Evolutionary conservation across 2,113 vertebrate genomes (phyloP).

Genomic region (Lynx canadensis): DNA sequence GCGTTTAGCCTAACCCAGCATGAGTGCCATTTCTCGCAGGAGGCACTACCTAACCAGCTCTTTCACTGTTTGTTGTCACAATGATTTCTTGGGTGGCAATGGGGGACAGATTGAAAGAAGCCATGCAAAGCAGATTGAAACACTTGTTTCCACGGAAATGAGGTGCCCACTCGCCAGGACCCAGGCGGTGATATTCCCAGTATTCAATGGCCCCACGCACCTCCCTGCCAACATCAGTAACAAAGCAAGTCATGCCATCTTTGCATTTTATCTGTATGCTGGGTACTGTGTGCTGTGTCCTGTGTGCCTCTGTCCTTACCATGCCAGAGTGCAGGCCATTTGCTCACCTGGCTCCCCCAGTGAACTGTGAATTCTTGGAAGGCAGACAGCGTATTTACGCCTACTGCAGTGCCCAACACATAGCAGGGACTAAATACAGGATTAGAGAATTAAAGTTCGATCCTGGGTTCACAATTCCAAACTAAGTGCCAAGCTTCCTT

Average conservation of each 20-base stretch:
- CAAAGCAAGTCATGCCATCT: not conserved
- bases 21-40: not conserved
- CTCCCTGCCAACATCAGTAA: too few species aligned
- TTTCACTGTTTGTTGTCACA: not conserved
- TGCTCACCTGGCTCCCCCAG: not conserved
- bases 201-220: too few species aligned
- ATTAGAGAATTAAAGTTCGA: not conserved
- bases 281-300: too few species aligned
- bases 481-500: not conserved
- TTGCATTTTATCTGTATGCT: fast-evolving
- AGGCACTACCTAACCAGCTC: not conserved
- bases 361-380: not conserved
- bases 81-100: not conserved
- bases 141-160: not conserved
- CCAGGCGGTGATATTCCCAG: not conserved
- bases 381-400: not conserved
- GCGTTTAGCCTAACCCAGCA: not conserved
- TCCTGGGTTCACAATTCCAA: not conserved
- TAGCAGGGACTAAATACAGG: not conserved
- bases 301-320: not conserved
- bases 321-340: not conserved
- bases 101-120: not conserved
- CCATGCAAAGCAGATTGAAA: not conserved
- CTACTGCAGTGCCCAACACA: not conserved
- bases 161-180: not conserved